Evolutionary conservation across 2,888 invertebrate species (phyloP).

Genomic region (Brenthis ino): DNA sequence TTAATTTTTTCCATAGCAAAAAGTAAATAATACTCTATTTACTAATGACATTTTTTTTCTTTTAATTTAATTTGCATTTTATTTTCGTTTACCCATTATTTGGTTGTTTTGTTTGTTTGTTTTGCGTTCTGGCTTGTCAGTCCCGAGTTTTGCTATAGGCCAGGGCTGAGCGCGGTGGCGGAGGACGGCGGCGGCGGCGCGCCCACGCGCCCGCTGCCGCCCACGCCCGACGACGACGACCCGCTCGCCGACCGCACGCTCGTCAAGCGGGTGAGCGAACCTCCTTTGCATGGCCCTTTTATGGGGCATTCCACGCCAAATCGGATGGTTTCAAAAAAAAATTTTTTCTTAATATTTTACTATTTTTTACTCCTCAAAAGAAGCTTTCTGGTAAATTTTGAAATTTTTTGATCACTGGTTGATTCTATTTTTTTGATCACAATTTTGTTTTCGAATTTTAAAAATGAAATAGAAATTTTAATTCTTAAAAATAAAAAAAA

Average conservation of each 20-base stretch:
- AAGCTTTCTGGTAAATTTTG: no score
- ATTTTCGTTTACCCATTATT: constrained; percentile 33
- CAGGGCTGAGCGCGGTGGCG: constrained; percentile 85
- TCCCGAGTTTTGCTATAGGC: constrained; percentile 92
- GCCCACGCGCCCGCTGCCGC: constrained; percentile 96
- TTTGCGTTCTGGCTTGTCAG: constrained; percentile 77
- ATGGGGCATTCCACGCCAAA: no score
- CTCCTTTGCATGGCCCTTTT: no score
- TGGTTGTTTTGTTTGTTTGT: constrained; percentile 19
- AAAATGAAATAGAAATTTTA: no score
- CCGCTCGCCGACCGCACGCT: constrained; percentile 91
- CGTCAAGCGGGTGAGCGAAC: constrained; percentile 92
- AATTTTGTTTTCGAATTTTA: no score
- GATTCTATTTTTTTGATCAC: no score
- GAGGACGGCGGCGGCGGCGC: constrained; percentile 80
- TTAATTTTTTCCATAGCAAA: no score
- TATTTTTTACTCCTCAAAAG: no score
- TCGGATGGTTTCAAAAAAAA: no score
- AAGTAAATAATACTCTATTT: background rate
- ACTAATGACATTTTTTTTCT: constrained; percentile 25
- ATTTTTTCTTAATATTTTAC: no score
- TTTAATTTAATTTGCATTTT: constrained; percentile 35
- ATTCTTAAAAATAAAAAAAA: no score
- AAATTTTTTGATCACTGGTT: no score
- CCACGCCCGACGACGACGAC: constrained; percentile 96